Percentiles rank a stretch among this genome's conserved stretches.
Conservation (phyloP, 2,113 vertebrate species). For the Atractosteus spatula region DNA sequence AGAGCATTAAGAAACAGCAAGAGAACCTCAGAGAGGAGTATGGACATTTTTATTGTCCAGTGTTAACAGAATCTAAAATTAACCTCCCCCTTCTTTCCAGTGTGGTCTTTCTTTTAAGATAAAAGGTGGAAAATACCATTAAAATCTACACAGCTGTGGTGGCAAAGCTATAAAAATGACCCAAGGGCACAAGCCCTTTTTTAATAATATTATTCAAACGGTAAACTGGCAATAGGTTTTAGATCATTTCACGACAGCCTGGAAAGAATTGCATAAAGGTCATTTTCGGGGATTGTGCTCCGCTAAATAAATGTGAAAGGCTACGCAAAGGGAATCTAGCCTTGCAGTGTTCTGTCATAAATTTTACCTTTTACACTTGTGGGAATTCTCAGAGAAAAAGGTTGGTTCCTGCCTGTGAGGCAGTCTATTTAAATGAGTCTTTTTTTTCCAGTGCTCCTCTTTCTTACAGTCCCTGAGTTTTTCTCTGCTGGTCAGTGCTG, state of each 20-base stretch:
- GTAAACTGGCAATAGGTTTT: constrained; percentile 66
- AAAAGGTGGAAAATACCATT: too few relatives aligned
- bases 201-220: constrained; percentile 70
- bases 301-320: constrained; percentile 67
- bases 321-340: constrained; percentile 64
- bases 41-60: too few relatives aligned
- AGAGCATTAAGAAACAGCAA: too few relatives aligned
- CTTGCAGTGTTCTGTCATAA: constrained; percentile 63
- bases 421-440: constrained; percentile 66
- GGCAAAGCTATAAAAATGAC: constrained; percentile 43
- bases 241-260: constrained; percentile 67
- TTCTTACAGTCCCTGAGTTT: constrained; percentile 38
- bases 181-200: constrained; percentile 58
- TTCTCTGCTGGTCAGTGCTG: not conserved
- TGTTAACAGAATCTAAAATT: too few relatives aligned
- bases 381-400: constrained; percentile 61
- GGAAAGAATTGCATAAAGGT: constrained; percentile 69
- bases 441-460: constrained; percentile 62
- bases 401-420: constrained; percentile 64
- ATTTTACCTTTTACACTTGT: constrained; percentile 61
- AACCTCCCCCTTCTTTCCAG: too few relatives aligned
- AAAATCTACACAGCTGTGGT: not conserved
- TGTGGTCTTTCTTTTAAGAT: too few relatives aligned
- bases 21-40: too few relatives aligned
- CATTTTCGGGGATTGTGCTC: constrained; percentile 67